phyloP scores from a whole-genome alignment of 2,888 invertebrate genomes.

The Caenorhabditis sulstoni region DNA sequence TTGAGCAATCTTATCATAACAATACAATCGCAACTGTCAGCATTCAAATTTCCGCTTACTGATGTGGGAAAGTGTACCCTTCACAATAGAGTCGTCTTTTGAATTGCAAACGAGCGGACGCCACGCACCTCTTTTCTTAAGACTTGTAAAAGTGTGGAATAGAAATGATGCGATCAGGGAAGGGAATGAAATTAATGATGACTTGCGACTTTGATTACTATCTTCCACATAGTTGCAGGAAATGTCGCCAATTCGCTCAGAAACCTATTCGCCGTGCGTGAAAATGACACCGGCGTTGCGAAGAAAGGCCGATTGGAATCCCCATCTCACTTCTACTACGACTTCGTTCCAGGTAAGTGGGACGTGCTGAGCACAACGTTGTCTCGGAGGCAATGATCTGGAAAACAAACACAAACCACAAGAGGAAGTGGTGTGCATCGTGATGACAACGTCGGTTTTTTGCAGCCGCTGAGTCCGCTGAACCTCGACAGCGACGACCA shows the following conservation, averaged over 20 bases:
- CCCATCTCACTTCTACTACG: slow-evolving; percentile 56
- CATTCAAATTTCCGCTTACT: slow-evolving; percentile 11
- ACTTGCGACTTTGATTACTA: slow-evolving; percentile 19
- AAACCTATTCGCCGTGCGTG: slow-evolving; percentile 25
- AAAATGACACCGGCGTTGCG: slow-evolving; percentile 41
- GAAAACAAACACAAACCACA: not conserved
- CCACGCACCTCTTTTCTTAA: not conserved
- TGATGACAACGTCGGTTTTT: slow-evolving; percentile 6
- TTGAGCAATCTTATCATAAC: slow-evolving; percentile 23
- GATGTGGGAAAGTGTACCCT: slow-evolving; percentile 21
- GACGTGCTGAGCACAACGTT: not conserved
- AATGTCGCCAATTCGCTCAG: slow-evolving; percentile 60
- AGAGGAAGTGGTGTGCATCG: not conserved
- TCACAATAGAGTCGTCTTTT: not conserved
- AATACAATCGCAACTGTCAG: not conserved
- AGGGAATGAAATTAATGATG: slow-evolving; percentile 29
- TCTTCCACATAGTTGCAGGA: slow-evolving; percentile 55
- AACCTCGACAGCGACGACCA: slow-evolving; percentile 1
- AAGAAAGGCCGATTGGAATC: slow-evolving; percentile 45
- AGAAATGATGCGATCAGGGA: not conserved
- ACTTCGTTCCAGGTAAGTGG: slow-evolving; percentile 48
- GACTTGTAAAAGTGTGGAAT: not conserved
- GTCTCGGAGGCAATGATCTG: slow-evolving; percentile 3
- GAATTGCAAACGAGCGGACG: slow-evolving; percentile 10
- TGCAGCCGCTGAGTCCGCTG: slow-evolving; percentile 39